phyloP scores from a whole-genome alignment of 1,140 invertebrate species.

The Drosophila teissieri region DNA sequence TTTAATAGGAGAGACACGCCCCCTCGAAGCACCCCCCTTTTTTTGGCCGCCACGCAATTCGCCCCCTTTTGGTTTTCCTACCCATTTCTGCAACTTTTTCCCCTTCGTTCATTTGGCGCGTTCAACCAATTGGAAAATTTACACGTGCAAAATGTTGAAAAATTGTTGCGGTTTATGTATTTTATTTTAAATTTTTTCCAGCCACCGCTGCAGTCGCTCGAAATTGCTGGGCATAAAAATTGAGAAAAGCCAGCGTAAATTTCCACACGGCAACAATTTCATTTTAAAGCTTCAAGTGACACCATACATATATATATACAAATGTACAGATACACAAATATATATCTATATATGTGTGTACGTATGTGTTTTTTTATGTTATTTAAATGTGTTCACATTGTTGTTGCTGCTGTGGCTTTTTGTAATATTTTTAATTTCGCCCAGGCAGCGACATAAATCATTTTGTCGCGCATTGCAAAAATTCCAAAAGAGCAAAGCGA shows the following conservation, averaged over 20 bases:
- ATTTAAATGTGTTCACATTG: constrained; percentile 74
- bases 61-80: constrained; percentile 1
- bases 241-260: constrained; percentile 70
- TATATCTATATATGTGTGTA: not conserved
- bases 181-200: constrained; percentile 49
- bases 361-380: constrained; percentile 61
- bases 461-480: constrained; percentile 84
- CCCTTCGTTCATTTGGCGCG: constrained; percentile 60
- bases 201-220: constrained; percentile 26
- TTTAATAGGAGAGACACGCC: constrained; percentile 44
- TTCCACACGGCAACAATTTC: constrained; percentile 71
- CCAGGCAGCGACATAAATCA: constrained; percentile 82
- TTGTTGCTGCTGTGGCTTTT: constrained; percentile 48
- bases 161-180: constrained; percentile 82
- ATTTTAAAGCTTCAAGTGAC: constrained; percentile 71
- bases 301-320: constrained; percentile 15
- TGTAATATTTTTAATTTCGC: constrained; percentile 83
- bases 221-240: constrained; percentile 74
- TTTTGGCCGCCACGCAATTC: constrained; percentile 26
- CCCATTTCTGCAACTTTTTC: constrained; percentile 23
- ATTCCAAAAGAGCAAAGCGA: constrained; percentile 80
- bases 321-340: constrained; percentile 7
- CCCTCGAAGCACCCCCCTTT: constrained; percentile 16
- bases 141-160: constrained; percentile 84
- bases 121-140: constrained; percentile 84